phyloP scores from a whole-genome alignment of 2,113 vertebrate species.

The Phodopus roborovskii region DNA sequence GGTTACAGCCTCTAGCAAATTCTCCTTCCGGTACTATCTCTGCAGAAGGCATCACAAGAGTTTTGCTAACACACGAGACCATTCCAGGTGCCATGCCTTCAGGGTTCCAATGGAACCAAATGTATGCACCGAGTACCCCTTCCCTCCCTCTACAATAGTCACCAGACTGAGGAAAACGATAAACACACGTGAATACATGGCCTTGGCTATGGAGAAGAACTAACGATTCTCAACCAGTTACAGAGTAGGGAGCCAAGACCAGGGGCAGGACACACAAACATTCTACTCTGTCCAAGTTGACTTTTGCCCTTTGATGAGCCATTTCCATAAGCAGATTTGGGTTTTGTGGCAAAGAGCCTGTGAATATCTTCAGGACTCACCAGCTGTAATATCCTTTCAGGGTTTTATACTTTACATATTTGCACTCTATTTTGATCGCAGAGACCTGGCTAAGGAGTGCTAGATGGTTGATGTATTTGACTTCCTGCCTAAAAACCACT shows the following conservation, averaged over 20 bases:
- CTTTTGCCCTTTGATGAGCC: neutral
- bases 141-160: neutral
- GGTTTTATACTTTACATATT: constrained; percentile 1
- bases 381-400: constrained; percentile 12
- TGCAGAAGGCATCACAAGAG: neutral
- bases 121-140: too few relatives aligned
- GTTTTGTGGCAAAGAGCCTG: neutral
- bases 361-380: neutral
- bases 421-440: constrained; percentile 2
- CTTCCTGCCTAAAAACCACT: neutral
- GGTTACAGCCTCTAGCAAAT: neutral
- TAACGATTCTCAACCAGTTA: neutral
- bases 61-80: neutral
- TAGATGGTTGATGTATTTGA: neutral
- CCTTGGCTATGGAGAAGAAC: neutral
- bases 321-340: constrained; percentile 7
- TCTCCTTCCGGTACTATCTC: neutral
- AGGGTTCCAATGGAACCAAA: neutral
- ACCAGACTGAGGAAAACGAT: neutral
- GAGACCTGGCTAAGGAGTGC: neutral
- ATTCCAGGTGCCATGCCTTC: neutral
- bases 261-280: neutral
- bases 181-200: neutral
- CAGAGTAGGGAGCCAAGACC: neutral
- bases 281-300: neutral